These are phyloP conservation scores for Cephalopholis sonnerati DNA, from an alignment of 2,113 vertebrate genomes.

Conservation along the genomic window DNA sequence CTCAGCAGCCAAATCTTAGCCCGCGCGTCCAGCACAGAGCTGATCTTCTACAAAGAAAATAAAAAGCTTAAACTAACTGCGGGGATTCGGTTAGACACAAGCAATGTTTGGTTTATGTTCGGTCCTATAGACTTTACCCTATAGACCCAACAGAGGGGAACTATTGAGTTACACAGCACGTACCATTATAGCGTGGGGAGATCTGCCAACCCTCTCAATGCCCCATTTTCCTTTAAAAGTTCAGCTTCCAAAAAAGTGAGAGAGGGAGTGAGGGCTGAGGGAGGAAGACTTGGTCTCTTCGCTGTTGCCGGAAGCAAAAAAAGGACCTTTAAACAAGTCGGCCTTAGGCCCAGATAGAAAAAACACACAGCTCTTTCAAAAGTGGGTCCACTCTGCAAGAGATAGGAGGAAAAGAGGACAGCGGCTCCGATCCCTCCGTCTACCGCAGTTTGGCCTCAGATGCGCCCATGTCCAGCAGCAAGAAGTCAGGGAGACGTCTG, in stretches of 20 bases:
- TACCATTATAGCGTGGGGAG: slow-evolving; percentile 89
- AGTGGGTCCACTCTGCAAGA: slow-evolving; percentile 75
- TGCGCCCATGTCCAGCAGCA: slow-evolving; percentile 69
- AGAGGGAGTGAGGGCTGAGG: slow-evolving; percentile 77
- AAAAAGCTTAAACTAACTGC: slow-evolving; percentile 18
- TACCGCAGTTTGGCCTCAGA: slow-evolving; percentile 63
- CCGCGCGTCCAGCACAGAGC: slow-evolving; percentile 25
- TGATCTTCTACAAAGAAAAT: slow-evolving; percentile 41
- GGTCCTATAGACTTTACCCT: slow-evolving; percentile 67
- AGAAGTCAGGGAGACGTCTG: slow-evolving; percentile 72
- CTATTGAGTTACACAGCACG: slow-evolving; percentile 87
- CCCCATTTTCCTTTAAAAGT: slow-evolving; percentile 88
- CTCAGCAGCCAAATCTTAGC: slow-evolving; percentile 14
- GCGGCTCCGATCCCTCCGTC: slow-evolving; percentile 61
- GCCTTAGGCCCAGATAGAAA: slow-evolving; percentile 76
- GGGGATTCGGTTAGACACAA: slow-evolving; percentile 21
- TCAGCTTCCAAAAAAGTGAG: slow-evolving; percentile 84
- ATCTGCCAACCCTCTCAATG: slow-evolving; percentile 87
- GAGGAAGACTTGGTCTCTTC: slow-evolving; percentile 82
- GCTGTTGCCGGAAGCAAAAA: slow-evolving; percentile 86
- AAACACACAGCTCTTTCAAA: slow-evolving; percentile 72
- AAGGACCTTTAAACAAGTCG: slow-evolving; percentile 82
- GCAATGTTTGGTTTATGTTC: slow-evolving; percentile 50
- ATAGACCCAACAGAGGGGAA: slow-evolving; percentile 73
- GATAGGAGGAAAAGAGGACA: slow-evolving; percentile 54